These are phyloP conservation scores for Synodontis membranacea DNA, from an alignment of 2,113 vertebrate species.

Conservation along the genomic window DNA sequence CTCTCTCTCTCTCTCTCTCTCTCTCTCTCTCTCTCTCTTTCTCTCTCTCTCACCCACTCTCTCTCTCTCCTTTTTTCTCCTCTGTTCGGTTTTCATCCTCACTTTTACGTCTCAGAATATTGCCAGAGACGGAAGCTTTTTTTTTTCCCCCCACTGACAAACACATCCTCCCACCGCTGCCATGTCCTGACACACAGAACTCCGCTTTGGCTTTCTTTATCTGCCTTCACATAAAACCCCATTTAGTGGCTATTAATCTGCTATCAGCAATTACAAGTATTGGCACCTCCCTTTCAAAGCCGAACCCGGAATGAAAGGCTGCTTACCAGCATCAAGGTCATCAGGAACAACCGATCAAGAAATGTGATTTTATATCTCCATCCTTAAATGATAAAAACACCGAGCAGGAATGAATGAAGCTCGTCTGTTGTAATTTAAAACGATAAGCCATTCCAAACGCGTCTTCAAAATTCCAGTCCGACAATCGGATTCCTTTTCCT, in stretches of 20 bases:
- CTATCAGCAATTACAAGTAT: constrained; percentile 8
- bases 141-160: background rate
- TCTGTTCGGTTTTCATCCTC: constrained; percentile 6
- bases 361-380: background rate
- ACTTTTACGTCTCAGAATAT: background rate
- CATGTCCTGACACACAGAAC: background rate
- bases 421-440: constrained; percentile 1
- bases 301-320: background rate
- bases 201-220: background rate
- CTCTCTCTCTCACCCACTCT: constrained; percentile 8
- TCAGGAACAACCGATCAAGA: constrained; percentile 19
- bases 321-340: constrained; percentile 18
- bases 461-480: background rate
- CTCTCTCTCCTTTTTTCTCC: constrained; percentile 7
- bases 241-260: background rate
- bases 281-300: background rate
- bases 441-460: constrained; percentile 6
- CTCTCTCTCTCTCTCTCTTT: constrained; percentile 7
- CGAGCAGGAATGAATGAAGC: background rate
- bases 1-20: background rate
- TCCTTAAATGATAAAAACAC: background rate
- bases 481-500: background rate
- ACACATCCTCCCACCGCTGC: background rate
- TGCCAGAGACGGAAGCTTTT: background rate
- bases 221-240: background rate